Evolutionary conservation across 2,888 invertebrate genomes (phyloP).

Genomic region (Cerceris rybyensis): DNA sequence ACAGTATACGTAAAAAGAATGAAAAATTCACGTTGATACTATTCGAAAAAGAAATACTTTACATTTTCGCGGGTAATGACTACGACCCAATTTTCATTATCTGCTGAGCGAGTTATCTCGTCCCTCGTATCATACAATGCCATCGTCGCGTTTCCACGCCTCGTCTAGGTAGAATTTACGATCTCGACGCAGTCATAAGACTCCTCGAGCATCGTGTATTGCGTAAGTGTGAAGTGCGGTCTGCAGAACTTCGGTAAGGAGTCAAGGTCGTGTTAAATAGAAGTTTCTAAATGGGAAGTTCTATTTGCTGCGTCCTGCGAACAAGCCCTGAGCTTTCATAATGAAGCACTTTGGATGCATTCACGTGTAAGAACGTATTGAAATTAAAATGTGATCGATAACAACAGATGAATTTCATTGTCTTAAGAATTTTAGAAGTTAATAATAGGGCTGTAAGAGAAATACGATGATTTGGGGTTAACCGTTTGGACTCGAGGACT

Average conservation of each 20-base stretch:
- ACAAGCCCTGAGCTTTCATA: background rate
- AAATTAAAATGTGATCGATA: too few species aligned
- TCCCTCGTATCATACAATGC: constrained; percentile 29
- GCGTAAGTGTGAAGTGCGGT: constrained; percentile 46
- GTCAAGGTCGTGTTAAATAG: constrained; percentile 54
- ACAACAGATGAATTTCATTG: background rate
- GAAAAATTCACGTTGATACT: too few species aligned
- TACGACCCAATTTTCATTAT: constrained; percentile 54
- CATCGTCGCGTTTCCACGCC: constrained; percentile 42
- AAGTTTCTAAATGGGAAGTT: constrained; percentile 38
- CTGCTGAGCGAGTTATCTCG: constrained; percentile 55
- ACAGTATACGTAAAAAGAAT: too few species aligned
- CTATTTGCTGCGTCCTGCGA: background rate
- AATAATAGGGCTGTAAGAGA: background rate
- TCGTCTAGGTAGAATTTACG: constrained; percentile 53
- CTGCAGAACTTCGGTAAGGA: constrained; percentile 45
- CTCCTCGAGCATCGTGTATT: constrained; percentile 30
- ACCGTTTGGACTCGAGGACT: too few species aligned
- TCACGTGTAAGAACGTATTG: background rate
- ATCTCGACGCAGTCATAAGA: constrained; percentile 44
- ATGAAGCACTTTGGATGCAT: background rate
- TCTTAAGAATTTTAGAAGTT: background rate
- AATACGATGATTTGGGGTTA: too few species aligned
- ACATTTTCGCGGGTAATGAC: background rate
- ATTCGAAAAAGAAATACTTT: background rate